phyloP scores from a whole-genome alignment of 2,888 invertebrate genomes.

The Griposia aprilina region DNA sequence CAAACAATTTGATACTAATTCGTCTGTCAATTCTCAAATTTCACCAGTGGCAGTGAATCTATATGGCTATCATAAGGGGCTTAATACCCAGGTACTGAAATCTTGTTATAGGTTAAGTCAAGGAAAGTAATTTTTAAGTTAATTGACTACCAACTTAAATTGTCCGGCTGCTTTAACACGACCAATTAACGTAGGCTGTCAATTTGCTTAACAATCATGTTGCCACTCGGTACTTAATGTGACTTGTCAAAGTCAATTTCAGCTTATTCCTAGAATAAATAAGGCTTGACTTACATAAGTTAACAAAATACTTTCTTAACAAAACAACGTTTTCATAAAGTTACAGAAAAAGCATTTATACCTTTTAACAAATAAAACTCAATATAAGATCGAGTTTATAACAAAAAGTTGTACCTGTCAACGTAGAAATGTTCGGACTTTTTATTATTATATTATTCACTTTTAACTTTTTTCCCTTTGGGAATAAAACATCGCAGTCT shows the following conservation, averaged over 20 bases:
- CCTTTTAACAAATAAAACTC: slow-evolving; percentile 54
- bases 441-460: slow-evolving; percentile 66
- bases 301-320: not conserved
- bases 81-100: not conserved
- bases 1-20: not conserved
- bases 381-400: slow-evolving; percentile 49
- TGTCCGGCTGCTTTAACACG: not conserved
- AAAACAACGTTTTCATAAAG: not conserved
- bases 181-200: not conserved
- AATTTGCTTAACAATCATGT: not conserved
- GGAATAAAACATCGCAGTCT: slow-evolving; percentile 50
- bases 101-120: not conserved
- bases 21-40: slow-evolving; percentile 8
- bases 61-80: not conserved
- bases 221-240: not conserved
- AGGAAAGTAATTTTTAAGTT: not conserved
- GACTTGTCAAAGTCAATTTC: not conserved
- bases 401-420: slow-evolving; percentile 56
- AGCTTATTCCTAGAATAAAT: not conserved
- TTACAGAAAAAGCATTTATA: slow-evolving; percentile 12
- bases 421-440: slow-evolving; percentile 42
- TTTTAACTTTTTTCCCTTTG: slow-evolving; percentile 54
- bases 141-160: not conserved
- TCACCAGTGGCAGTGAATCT: not conserved
- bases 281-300: not conserved